phyloP scores from a whole-genome alignment of 2,113 vertebrate genomes.

The Dipodomys spectabilis region DNA sequence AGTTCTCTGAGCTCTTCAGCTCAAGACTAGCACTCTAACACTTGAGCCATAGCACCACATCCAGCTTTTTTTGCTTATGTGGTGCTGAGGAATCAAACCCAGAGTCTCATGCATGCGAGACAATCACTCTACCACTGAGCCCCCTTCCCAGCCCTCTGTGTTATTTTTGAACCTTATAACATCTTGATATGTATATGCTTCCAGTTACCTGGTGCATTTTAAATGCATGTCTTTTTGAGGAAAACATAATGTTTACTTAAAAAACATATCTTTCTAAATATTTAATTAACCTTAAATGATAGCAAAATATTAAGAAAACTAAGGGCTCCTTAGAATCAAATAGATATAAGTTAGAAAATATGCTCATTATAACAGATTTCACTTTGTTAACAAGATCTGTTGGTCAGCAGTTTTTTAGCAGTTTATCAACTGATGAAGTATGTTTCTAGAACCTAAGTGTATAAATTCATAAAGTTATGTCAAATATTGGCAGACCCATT shows the following conservation, averaged over 20 bases:
- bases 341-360: conserved; percentile 42
- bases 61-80: too few relatives aligned
- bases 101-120: too few relatives aligned
- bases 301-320: conserved; percentile 46
- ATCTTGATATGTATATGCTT: background rate
- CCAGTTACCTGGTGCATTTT: background rate
- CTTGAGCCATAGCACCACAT: too few relatives aligned
- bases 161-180: background rate
- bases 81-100: too few relatives aligned
- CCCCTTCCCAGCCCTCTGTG: too few relatives aligned
- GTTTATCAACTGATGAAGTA: background rate
- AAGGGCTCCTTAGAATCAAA: conserved; percentile 22
- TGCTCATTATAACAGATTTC: conserved; percentile 32
- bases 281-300: conserved; percentile 57
- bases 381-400: background rate
- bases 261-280: background rate
- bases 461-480: conserved; percentile 43
- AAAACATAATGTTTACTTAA: conserved; percentile 46
- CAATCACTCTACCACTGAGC: too few relatives aligned
- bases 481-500: background rate
- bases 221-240: background rate
- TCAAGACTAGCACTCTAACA: too few relatives aligned
- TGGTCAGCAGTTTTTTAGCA: conserved; percentile 7
- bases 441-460: conserved; percentile 17
- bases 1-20: too few relatives aligned